These are phyloP conservation scores for Sphaerophoria taeniata DNA, from an alignment of 2,888 invertebrate species.

Conservation along the genomic window DNA sequence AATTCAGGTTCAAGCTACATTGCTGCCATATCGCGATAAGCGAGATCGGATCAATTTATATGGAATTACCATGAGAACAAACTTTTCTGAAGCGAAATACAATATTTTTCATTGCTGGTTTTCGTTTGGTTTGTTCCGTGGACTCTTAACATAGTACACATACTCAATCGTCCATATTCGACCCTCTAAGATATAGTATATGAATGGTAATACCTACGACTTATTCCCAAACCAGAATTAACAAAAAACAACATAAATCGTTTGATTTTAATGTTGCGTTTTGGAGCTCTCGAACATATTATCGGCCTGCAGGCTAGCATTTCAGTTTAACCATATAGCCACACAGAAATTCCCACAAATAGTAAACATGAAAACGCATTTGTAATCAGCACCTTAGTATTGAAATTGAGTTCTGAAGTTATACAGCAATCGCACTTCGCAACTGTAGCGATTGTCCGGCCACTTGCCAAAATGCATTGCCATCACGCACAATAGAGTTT, in stretches of 20 bases:
- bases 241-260: constrained; percentile 45
- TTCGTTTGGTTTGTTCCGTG: no score
- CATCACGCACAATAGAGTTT: constrained; percentile 15
- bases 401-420: constrained; percentile 48
- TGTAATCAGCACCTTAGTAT: constrained; percentile 47
- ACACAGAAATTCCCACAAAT: no score
- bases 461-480: background rate
- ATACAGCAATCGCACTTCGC: background rate
- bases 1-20: no score
- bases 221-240: constrained; percentile 37
- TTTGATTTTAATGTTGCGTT: constrained; percentile 23
- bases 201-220: constrained; percentile 40
- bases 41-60: background rate
- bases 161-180: no score
- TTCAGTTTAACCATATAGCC: no score
- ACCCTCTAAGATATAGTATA: constrained; percentile 17
- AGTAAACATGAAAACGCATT: constrained; percentile 49
- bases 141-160: background rate
- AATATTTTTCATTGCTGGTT: no score
- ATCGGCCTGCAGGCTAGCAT: background rate
- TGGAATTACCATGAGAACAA: constrained; percentile 1
- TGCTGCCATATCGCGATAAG: no score
- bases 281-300: constrained; percentile 12
- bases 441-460: background rate
- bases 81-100: no score